Evolutionary conservation across 2,797 vertebrate species (phyloP).

Genomic region (Sus cebifrons): DNA sequence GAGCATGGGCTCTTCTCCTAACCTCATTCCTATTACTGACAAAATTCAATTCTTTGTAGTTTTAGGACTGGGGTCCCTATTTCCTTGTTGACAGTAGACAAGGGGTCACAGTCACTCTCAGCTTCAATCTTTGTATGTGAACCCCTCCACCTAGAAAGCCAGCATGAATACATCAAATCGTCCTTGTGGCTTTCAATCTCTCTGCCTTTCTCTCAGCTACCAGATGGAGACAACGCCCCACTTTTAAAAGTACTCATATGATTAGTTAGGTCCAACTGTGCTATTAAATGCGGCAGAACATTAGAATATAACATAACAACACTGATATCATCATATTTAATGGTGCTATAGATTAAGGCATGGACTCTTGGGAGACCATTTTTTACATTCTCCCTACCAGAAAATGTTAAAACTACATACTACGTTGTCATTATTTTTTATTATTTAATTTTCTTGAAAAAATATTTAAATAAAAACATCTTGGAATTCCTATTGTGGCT

Average conservation of each 20-base stretch:
- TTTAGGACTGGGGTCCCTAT: background rate
- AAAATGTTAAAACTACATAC: background rate
- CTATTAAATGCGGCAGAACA: background rate
- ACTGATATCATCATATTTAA: background rate
- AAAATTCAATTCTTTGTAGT: background rate
- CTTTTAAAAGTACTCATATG: background rate
- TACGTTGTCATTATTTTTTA: background rate
- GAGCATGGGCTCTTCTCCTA: background rate
- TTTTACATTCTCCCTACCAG: background rate
- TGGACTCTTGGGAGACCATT: background rate
- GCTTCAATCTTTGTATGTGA: background rate
- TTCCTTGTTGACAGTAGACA: background rate
- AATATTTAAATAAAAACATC: slow-evolving; percentile 22
- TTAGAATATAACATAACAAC: background rate
- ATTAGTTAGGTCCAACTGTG: background rate
- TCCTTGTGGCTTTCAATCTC: background rate
- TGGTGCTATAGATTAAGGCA: background rate
- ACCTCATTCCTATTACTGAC: background rate
- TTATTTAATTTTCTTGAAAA: slow-evolving; percentile 42
- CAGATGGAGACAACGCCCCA: background rate
- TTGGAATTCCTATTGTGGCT: too few species aligned
- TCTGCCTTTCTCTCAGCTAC: background rate
- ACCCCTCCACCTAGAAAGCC: background rate
- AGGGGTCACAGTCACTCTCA: background rate
- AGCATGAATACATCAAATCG: background rate